These are phyloP conservation scores for Macrochelys suwanniensis DNA, from an alignment of 2,797 vertebrate genomes.

Conservation along the genomic window DNA sequence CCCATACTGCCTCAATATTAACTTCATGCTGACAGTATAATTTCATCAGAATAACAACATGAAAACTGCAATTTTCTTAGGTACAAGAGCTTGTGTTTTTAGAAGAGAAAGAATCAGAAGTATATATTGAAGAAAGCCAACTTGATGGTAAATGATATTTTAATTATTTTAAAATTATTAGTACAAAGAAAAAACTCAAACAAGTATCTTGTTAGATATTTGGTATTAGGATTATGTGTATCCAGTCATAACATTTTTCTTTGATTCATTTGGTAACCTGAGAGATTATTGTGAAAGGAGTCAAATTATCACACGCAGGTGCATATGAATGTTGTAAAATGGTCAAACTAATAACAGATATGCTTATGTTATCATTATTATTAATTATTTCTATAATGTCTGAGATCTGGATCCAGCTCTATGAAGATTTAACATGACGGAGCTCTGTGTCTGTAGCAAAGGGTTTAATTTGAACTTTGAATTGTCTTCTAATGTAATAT, in stretches of 20 bases:
- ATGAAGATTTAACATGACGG: background rate
- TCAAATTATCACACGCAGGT: background rate
- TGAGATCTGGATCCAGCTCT: background rate
- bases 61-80: constrained; percentile 7
- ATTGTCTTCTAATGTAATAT: background rate
- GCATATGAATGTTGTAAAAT: background rate
- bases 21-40: background rate
- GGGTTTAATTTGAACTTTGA: background rate
- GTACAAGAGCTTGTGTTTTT: constrained; percentile 42
- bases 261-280: background rate
- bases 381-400: background rate
- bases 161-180: background rate
- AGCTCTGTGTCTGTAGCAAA: background rate
- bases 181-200: background rate
- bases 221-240: background rate
- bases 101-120: constrained; percentile 41
- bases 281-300: background rate
- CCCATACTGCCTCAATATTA: background rate
- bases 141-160: constrained; percentile 26
- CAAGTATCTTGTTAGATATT: background rate
- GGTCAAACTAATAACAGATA: background rate
- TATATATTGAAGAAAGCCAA: background rate
- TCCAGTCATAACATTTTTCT: background rate
- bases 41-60: background rate
- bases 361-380: background rate